Conservation (phyloP, 2,888 invertebrate species). For the Drosophila meridiana region DNA sequence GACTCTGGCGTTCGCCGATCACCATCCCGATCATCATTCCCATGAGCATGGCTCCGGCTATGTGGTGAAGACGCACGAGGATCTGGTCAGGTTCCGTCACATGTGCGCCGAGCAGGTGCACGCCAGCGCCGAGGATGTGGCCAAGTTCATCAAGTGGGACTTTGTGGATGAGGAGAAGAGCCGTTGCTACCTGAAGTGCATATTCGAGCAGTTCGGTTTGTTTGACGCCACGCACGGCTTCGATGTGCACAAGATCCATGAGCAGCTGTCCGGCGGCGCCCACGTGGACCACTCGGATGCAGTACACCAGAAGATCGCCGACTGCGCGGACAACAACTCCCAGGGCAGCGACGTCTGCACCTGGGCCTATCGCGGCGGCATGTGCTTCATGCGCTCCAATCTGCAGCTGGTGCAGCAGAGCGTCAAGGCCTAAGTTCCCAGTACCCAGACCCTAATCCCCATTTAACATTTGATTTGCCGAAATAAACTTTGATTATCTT, state of each 20-base stretch:
- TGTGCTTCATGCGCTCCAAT: conserved; percentile 81
- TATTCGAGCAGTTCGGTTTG: conserved; percentile 83
- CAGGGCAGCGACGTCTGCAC: conserved; percentile 78
- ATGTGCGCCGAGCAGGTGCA: conserved; percentile 73
- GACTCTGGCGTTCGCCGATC: conserved; percentile 51
- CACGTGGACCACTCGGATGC: conserved; percentile 77
- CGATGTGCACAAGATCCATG: conserved; percentile 82
- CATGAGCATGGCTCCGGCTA: conserved; percentile 61
- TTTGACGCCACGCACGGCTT: conserved; percentile 81
- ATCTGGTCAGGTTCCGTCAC: conserved; percentile 75
- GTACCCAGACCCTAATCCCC: conserved; percentile 32
- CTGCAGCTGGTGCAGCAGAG: conserved; percentile 80
- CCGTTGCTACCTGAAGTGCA: conserved; percentile 83
- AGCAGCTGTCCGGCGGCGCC: conserved; percentile 77
- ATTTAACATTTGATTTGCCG: background rate
- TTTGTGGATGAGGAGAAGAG: conserved; percentile 82
- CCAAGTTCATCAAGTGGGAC: conserved; percentile 82
- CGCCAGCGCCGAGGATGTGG: conserved; percentile 74
- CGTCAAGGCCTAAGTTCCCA: conserved; percentile 53
- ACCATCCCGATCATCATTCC: conserved; percentile 42
- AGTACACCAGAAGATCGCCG: conserved; percentile 78
- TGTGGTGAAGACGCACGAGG: conserved; percentile 81
- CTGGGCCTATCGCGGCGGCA: conserved; percentile 83
- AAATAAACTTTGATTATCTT: conserved; percentile 6
- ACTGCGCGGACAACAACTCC: conserved; percentile 80